Evolutionary conservation across 2,113 vertebrate genomes (phyloP).

Genomic region (Xyrauchen texanus): DNA sequence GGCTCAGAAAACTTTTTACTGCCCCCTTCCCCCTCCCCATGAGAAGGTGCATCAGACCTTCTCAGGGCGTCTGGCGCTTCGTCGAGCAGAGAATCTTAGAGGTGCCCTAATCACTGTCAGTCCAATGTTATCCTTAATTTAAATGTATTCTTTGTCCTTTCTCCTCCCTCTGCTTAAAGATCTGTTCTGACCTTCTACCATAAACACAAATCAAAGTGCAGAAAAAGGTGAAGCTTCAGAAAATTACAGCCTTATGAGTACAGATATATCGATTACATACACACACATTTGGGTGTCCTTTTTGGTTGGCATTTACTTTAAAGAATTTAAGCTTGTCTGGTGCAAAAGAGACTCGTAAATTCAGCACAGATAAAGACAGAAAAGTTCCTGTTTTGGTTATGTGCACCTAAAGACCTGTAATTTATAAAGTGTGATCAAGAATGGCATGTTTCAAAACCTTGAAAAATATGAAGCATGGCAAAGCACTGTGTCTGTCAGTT

Average conservation of each 20-base stretch:
- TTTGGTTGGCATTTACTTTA: slow-evolving; percentile 21
- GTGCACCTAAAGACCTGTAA: background rate
- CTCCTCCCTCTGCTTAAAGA: background rate
- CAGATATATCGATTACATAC: slow-evolving; percentile 27
- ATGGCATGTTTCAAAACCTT: background rate
- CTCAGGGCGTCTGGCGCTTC: slow-evolving; percentile 46
- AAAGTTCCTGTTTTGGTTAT: background rate
- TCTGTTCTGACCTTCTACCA: slow-evolving; percentile 11
- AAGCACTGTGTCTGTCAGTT: background rate
- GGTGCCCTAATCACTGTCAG: slow-evolving; percentile 20
- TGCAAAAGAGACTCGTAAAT: background rate
- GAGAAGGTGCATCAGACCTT: background rate
- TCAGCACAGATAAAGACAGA: background rate
- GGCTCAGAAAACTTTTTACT: slow-evolving; percentile 76
- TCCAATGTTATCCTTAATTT: slow-evolving; percentile 23
- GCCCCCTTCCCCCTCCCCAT: slow-evolving; percentile 44
- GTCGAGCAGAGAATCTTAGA: background rate
- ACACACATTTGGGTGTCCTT: slow-evolving; percentile 9
- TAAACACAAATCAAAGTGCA: slow-evolving; percentile 31
- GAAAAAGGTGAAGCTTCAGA: background rate
- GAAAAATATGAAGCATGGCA: too few species aligned
- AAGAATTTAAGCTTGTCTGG: slow-evolving; percentile 31
- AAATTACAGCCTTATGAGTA: slow-evolving; percentile 23
- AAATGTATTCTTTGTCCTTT: background rate
- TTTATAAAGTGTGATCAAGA: background rate